These are phyloP conservation scores for Euclidia mi DNA, from an alignment of 2,888 invertebrate species.

Conservation along the genomic window DNA sequence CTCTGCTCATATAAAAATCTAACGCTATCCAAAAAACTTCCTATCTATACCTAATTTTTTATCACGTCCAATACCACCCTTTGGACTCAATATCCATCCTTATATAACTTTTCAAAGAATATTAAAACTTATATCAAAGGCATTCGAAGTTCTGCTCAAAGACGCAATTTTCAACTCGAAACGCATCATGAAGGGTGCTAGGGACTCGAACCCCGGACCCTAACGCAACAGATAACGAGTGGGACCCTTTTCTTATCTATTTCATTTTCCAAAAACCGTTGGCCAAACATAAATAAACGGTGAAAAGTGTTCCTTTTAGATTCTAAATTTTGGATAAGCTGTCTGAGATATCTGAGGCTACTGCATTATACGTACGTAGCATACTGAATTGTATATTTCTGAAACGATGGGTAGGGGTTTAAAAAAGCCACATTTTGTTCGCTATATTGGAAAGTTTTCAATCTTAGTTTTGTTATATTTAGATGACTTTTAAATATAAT, in stretches of 20 bases:
- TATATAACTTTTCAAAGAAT: conserved; percentile 22
- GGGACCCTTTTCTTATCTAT: conserved; percentile 69
- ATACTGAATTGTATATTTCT: too few species aligned
- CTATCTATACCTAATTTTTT: too few species aligned
- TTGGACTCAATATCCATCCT: conserved; percentile 9
- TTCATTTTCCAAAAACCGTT: conserved; percentile 80
- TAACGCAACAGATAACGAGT: conserved; percentile 57
- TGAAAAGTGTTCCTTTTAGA: conserved; percentile 73
- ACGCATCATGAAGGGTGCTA: conserved; percentile 49
- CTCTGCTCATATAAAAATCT: too few species aligned
- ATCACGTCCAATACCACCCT: too few species aligned
- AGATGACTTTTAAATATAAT: too few species aligned
- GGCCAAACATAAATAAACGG: conserved; percentile 84
- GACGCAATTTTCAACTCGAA: conserved; percentile 39
- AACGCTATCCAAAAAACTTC: too few species aligned
- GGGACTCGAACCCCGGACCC: conserved; percentile 27
- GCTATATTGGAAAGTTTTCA: too few species aligned
- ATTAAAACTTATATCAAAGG: conserved; percentile 30
- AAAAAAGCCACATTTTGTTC: too few species aligned
- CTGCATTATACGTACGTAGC: too few species aligned
- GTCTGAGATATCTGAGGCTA: conserved; percentile 20
- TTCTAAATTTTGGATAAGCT: conserved; percentile 51
- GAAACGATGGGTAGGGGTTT: too few species aligned
- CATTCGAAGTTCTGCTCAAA: conserved; percentile 23
- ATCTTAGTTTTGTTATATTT: too few species aligned